Base-by-base conservation (phyloP, 2,888 invertebrate species). In the Yponomeuta cagnagella region DNA sequence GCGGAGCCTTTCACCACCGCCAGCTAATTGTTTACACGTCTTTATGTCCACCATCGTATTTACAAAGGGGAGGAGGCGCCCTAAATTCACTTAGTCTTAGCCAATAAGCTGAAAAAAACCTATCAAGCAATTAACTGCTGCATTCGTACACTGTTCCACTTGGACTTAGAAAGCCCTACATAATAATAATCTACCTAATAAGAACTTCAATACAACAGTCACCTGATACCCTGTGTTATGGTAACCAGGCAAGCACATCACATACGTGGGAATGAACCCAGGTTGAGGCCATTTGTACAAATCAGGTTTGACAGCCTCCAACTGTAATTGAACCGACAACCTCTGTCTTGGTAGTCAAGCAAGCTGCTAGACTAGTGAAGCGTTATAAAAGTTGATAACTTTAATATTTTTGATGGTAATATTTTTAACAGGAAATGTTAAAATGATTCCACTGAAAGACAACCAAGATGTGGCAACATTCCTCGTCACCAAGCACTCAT, bases 401-500 rank as follows among this genome's bases (percentile, higher is more conserved):
- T 52, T 52, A 12, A 3, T 12, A 52, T 12, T 52, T 23, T 63
- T 58, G 58, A 58, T 2, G 3, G 0, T 58, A 63, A 63, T 23
- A 12, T 33, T 69, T 52, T 33, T 48, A 37, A 48, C 83, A 90
- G 92, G 93, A 89, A 77, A 94, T 94, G 94, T 88, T 83, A 95
- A 94, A 88, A 96, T 95, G 95, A 95, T 94, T 93, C 95, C 95
- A 77, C 92, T 97, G 84, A 96, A 96, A 92, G 98, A 98, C 90
- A 99, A 98, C 93, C 95, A 96, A 82, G 99, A 99, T 95, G 94
- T 98, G 85, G 97, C 98, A 76, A 98, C 99, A 84, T 99, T 98
- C 92, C 95, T 98, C 82, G 98, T 99, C 82, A 98, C 97, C 58
- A 99, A 99, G 92, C 98, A 98, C 88, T 98, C 97, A 43, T 99